Evolutionary conservation across 1,140 invertebrate genomes (phyloP), one percentile per base, ranked within the genome.

Genomic region (Orchestia grillus): DNA sequence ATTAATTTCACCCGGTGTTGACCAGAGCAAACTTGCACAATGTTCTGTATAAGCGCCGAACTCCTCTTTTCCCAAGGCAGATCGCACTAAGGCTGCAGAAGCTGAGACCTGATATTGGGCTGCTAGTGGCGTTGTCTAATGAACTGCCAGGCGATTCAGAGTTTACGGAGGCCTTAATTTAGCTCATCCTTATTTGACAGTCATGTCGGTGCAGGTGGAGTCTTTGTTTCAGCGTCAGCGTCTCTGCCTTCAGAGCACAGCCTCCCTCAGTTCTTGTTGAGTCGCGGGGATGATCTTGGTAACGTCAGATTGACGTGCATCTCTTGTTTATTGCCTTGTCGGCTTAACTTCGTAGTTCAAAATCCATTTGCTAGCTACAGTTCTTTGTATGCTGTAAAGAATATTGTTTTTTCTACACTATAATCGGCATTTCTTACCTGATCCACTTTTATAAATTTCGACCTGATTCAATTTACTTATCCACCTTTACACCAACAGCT

Each of bases 181-280:
- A 90, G 88, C 88, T 90, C 43, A 90, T 90, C 88, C 88, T 42
- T 41, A 90, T 90, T 90, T 44, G 88, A 90, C 88, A 90, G 88
- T 28, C 41, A 90, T 90, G 88, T 43, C 88, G 88, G 8, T 8
- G 36, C 41, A 41, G 36, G 87, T 41, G 4, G 8, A 4, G 88
- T 8, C 88, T 44, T 90, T 90, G 88, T 42, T 36, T 90, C 43
- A 42, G 88, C 42, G 42, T 41, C n/a, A 90, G n/a, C n/a, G 43
- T 90, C 41, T 42, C 88, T 28, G 43, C 4, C 88, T 90, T 90
- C 88, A 90, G 42, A 90, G 88, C 41, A 42, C 88, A 19, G 88
- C 43, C 41, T 90, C 41, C 15, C 62, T 77, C 62, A 77, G 62
- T 77, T 77, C 62, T 77, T 77, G 62, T 77, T 36, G 62, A 77